Evolutionary conservation across 1,140 invertebrate species (phyloP), one percentile per base, ranked within the genome.

Genomic region (Melipona quadrifasciata): DNA sequence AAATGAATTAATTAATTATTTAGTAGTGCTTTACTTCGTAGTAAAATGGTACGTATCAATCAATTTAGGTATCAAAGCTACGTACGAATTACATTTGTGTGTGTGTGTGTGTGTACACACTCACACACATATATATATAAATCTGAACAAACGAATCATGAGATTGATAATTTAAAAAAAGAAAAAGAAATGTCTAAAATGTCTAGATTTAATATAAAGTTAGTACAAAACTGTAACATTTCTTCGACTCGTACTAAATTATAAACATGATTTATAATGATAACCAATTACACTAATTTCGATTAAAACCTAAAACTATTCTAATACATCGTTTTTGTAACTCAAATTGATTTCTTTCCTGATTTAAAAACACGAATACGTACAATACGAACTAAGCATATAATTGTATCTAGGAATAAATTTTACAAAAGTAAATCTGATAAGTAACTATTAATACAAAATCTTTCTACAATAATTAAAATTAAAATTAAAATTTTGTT

Each of bases 21-120:
- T 70, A 72, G 24, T 78, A 79, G 65, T 58, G 75, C 51, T 78
- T 76, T 70, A 78, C n/a, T 58, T 78, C n/a, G 27, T 78, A 61
- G 55, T 71, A 39, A 39, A 39, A 39, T 39, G 39, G 39, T 39
- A 39, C 39, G 39, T 39, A 39, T 39, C 39, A 39, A 39, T 39
- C 39, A 39, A 39, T 39, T 6, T 8, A 39, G 8, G 39, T 39
- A 39, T 39, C 39, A 39, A 39, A 39, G 39, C 39, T 39, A 39
- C 6, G 39, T 39, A 39, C 5, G 39, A 39, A n/a, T n/a, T n/a
- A n/a, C n/a, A n/a, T n/a, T n/a, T n/a, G n/a, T n/a, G n/a, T n/a
- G n/a, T n/a, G n/a, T n/a, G n/a, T n/a, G n/a, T n/a, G n/a, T n/a
- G n/a, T n/a, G n/a, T n/a, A n/a, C n/a, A n/a, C n/a, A n/a, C n/a